Percentiles rank a stretch among this genome's conserved stretches.
These are phyloP conservation scores for Nowickia ferox DNA, from an alignment of 2,888 invertebrate genomes.

Conservation along the genomic window DNA sequence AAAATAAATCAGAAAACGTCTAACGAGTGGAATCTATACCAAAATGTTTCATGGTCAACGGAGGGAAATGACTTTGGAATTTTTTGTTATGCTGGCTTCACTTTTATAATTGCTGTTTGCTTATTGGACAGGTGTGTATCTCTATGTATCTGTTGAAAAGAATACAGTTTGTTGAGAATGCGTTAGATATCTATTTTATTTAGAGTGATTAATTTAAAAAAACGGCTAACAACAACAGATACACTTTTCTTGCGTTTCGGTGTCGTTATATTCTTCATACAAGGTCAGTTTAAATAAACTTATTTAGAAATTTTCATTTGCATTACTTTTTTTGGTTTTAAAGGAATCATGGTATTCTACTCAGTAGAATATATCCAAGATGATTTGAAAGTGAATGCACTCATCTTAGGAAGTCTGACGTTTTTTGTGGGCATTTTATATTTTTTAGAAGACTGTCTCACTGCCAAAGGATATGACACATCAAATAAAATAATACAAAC, in stretches of 20 bases:
- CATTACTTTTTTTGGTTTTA: not conserved
- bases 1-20: constrained; percentile 65
- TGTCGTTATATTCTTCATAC: constrained; percentile 59
- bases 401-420: constrained; percentile 53
- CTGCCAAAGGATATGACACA: constrained; percentile 35
- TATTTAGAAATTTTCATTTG: not conserved
- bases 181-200: not conserved
- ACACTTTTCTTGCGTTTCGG: constrained; percentile 64
- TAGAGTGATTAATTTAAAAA: constrained; percentile 58
- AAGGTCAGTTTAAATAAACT: constrained; percentile 55
- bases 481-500: constrained; percentile 64
- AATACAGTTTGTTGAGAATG: not conserved
- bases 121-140: constrained; percentile 60
- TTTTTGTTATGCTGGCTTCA: constrained; percentile 64
- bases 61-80: constrained; percentile 68
- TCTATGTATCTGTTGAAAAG: not conserved
- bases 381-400: constrained; percentile 59
- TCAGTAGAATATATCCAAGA: constrained; percentile 63
- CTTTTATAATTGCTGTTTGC: constrained; percentile 64
- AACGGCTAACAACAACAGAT: constrained; percentile 36
- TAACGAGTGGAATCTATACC: constrained; percentile 65
- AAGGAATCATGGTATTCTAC: constrained; percentile 65
- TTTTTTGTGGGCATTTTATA: constrained; percentile 57
- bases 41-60: constrained; percentile 67
- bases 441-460: constrained; percentile 62